Evolutionary conservation across 2,113 vertebrate genomes (phyloP).

Genomic region (Hippocampus zosterae): DNA sequence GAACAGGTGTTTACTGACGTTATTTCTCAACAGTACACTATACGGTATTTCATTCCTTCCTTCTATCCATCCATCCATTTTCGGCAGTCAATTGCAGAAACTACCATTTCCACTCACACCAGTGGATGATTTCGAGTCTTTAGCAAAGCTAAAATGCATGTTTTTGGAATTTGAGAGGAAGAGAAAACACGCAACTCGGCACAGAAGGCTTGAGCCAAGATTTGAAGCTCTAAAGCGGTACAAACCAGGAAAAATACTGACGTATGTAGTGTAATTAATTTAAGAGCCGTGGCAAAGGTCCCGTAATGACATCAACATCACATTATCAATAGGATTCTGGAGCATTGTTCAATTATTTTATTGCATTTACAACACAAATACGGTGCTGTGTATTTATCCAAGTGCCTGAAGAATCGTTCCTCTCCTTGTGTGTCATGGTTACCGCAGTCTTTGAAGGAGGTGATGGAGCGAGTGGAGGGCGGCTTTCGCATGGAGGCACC

Average conservation of each 20-base stretch:
- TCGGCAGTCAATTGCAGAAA: too few relatives aligned
- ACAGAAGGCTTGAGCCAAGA: too few relatives aligned
- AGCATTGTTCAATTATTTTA: not conserved
- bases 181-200: too few relatives aligned
- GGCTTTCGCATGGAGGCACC: constrained; percentile 89
- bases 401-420: not conserved
- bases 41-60: not conserved
- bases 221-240: too few relatives aligned
- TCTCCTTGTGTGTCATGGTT: not conserved
- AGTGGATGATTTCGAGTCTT: too few relatives aligned
- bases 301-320: not conserved
- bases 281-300: not conserved
- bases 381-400: not conserved
- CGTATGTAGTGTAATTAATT: not conserved
- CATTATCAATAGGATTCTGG: too few relatives aligned
- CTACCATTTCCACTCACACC: too few relatives aligned
- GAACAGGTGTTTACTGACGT: not conserved
- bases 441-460: constrained; percentile 79
- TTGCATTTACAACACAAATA: not conserved
- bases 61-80: too few relatives aligned
- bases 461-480: constrained; percentile 76
- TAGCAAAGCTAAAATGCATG: too few relatives aligned
- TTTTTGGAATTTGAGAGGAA: too few relatives aligned
- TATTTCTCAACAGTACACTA: not conserved
- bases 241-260: too few relatives aligned